phyloP scores from a whole-genome alignment of 2,888 invertebrate genomes.

The Dolichopus griseipennis region DNA sequence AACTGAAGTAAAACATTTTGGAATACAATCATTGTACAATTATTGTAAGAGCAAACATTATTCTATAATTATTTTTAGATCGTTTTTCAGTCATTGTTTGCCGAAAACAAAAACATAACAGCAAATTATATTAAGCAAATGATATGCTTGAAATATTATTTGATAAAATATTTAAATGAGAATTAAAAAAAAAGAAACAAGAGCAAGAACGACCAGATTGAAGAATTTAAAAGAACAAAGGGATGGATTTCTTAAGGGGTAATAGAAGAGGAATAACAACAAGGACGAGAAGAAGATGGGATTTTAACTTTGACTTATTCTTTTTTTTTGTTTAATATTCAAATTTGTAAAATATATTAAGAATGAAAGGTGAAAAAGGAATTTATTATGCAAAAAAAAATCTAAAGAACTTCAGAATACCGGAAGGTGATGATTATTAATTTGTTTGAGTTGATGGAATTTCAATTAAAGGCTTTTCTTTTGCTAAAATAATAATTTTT shows the following conservation, averaged over 20 bases:
- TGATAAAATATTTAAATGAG: slow-evolving; percentile 1
- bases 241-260: neutral
- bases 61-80: neutral
- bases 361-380: neutral
- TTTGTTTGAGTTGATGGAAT: slow-evolving; percentile 6
- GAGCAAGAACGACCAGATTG: too few species aligned
- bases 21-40: too few species aligned
- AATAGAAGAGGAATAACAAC: neutral
- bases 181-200: neutral
- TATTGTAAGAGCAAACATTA: neutral
- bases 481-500: neutral
- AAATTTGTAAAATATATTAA: slow-evolving; percentile 6
- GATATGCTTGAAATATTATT: slow-evolving; percentile 4
- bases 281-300: too few species aligned
- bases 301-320: neutral
- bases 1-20: too few species aligned
- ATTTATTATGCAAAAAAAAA: too few species aligned
- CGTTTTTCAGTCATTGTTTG: neutral
- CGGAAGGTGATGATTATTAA: slow-evolving; percentile 6
- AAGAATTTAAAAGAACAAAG: too few species aligned
- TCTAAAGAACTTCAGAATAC: neutral
- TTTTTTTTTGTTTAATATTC: slow-evolving; percentile 3
- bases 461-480: slow-evolving; percentile 2
- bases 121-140: neutral
- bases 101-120: too few species aligned